These are phyloP conservation scores for Celastrina argiolus DNA, from an alignment of 2,888 invertebrate species.

Conservation along the genomic window DNA sequence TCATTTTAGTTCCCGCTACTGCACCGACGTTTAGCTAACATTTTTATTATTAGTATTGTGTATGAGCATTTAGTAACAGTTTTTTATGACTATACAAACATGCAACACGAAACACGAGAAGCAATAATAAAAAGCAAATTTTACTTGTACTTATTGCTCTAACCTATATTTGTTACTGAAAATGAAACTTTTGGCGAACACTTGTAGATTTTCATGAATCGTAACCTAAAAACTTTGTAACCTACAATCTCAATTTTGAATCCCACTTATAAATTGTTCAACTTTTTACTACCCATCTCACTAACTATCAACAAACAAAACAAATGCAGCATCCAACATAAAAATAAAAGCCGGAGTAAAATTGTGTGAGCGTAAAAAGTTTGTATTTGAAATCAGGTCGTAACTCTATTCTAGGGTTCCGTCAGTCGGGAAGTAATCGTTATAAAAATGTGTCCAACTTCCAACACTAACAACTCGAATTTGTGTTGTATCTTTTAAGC, in stretches of 20 bases:
- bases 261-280: constrained; percentile 1
- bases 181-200: not conserved
- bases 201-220: not conserved
- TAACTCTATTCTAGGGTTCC: constrained; percentile 6
- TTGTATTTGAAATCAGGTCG: constrained; percentile 19
- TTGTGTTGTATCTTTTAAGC: not conserved
- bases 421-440: not conserved
- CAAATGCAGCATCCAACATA: constrained; percentile 14
- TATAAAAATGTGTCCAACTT: not conserved
- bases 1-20: too few species aligned
- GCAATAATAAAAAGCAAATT: not conserved
- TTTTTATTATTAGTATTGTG: constrained; percentile 4
- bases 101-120: not conserved
- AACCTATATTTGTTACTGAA: constrained; percentile 7
- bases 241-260: constrained; percentile 11
- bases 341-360: constrained; percentile 18
- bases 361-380: constrained; percentile 20
- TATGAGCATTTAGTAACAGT: constrained; percentile 6
- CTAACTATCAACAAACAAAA: constrained; percentile 13
- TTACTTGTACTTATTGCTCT: not conserved
- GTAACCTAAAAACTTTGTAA: constrained; percentile 2
- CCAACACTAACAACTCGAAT: not conserved
- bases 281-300: constrained; percentile 12
- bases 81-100: constrained; percentile 2
- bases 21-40: not conserved